These are phyloP conservation scores for Paratilapia polleni DNA, from an alignment of 2,113 vertebrate species.

Conservation along the genomic window DNA sequence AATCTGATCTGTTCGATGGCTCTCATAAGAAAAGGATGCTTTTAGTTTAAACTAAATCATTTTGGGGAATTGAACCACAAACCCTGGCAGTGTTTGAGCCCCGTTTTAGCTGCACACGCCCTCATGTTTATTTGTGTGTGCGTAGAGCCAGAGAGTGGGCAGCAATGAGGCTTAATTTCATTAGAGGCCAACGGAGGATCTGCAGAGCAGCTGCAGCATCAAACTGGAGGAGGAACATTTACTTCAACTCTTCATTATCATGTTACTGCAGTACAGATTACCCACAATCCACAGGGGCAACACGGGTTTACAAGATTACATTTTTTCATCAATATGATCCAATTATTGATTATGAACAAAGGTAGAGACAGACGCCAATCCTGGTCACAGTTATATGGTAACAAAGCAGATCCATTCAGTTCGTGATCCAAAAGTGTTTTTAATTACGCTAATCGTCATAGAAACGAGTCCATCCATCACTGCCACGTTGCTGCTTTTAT, in stretches of 20 bases:
- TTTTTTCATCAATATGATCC: neutral
- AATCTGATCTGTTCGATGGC: neutral
- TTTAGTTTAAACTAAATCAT: neutral
- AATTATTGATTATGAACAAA: neutral
- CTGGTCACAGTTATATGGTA: neutral
- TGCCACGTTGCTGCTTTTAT: slow-evolving; percentile 15
- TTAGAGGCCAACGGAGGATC: slow-evolving; percentile 9
- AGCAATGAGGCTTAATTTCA: neutral
- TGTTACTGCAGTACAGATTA: slow-evolving; percentile 23
- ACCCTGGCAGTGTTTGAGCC: neutral
- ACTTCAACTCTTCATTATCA: neutral
- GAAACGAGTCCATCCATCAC: slow-evolving; percentile 50
- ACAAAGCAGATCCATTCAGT: neutral
- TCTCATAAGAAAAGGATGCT: neutral
- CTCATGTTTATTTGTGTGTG: neutral
- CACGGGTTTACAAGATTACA: neutral
- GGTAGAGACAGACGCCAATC: neutral
- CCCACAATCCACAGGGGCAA: slow-evolving; percentile 21
- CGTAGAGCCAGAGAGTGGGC: neutral
- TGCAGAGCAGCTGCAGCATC: slow-evolving; percentile 21
- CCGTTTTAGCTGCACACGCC: neutral
- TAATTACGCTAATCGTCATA: slow-evolving; percentile 46
- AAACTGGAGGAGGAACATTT: slow-evolving; percentile 8
- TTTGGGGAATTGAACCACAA: neutral
- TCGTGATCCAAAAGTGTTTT: slow-evolving; percentile 26